Conservation (phyloP, 2,113 vertebrate species). For the Lamprologus lemairii region DNA sequence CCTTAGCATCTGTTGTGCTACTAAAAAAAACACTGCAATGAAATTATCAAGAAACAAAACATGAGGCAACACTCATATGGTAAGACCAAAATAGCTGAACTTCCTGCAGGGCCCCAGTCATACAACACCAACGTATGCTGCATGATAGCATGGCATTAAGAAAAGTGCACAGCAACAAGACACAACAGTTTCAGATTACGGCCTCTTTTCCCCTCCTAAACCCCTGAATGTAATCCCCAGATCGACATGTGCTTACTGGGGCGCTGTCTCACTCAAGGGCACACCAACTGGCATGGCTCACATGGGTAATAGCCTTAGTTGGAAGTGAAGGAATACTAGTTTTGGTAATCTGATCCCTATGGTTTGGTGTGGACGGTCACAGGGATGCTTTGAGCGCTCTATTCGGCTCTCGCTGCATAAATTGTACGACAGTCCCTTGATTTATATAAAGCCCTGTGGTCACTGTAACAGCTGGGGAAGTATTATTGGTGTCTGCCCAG, state of each 20-base stretch:
- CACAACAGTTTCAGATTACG: constrained; percentile 72
- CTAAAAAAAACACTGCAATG: neutral
- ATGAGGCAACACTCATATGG: constrained; percentile 22
- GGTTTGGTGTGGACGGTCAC: constrained; percentile 34
- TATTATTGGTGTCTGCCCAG: constrained; percentile 36
- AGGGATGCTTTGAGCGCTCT: constrained; percentile 36
- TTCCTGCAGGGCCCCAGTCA: constrained; percentile 45
- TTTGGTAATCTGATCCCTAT: constrained; percentile 49
- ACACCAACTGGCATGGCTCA: constrained; percentile 57
- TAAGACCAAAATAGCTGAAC: constrained; percentile 55
- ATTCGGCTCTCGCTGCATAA: constrained; percentile 36
- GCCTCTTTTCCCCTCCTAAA: constrained; percentile 61
- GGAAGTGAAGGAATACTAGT: constrained; percentile 57
- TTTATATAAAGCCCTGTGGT: constrained; percentile 64
- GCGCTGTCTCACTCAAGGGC: constrained; percentile 68
- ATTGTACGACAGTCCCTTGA: constrained; percentile 36
- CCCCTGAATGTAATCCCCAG: constrained; percentile 66
- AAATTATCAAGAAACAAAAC: constrained; percentile 35
- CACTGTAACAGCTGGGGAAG: constrained; percentile 59
- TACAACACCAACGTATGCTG: constrained; percentile 47
- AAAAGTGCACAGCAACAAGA: constrained; percentile 68
- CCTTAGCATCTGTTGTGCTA: neutral
- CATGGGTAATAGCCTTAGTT: constrained; percentile 51
- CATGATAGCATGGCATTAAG: constrained; percentile 56
- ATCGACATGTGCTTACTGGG: constrained; percentile 60